Base-by-base conservation (phyloP, 1,140 invertebrate species). In the Eurosta solidaginis region DNA sequence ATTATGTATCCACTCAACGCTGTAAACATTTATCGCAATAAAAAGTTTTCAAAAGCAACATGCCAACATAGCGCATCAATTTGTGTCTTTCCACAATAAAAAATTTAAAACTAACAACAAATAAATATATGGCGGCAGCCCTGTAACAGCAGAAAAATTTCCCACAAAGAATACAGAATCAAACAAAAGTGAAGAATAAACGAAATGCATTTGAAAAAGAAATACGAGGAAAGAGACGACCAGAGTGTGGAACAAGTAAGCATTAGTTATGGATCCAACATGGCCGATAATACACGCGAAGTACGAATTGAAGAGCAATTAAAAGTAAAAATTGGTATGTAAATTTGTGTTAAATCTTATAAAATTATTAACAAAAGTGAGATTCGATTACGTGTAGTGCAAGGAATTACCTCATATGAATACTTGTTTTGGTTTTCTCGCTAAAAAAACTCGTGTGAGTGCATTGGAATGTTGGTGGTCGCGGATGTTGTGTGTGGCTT, bases 321-420 rank as follows among this genome's bases (percentile, higher is more conserved):
- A 89, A 94, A 93, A 92, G 94, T 95, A 87, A 95, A 95, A 92
- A 94, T 95, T 86, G 94, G 94, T 95, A 91, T 89, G 92, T 91
- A 89, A 85, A 82, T 78, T 76, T 78, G 81, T 83, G 81, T 81
- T 86, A 80, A 77, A 76, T 36, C 12, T 44, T 14, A 14, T 52
- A 68, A 78, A 82, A 63, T 52, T 76, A 73, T 50, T 59, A 59
- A 42, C 22, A 73, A 63, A 78, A 74, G 52, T 52, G 73, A 73
- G 42, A 47, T 47, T 27, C 59, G 29, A 3, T 29, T 20, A 40
- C 59, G 17, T n/a, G n/a, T 29, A 20, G n/a, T 40, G 36, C 59
- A 40, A n/a, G 20, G 17, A 5, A 17, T 7, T 40, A 27, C 40
- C 2, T 17, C 36, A 68, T 40, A 20, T 68, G 17, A 10, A 9